Percentiles rank a stretch among this genome's conserved stretches.
Conservation (phyloP, 2,888 invertebrate genomes). For the Rhagium mordax region DNA sequence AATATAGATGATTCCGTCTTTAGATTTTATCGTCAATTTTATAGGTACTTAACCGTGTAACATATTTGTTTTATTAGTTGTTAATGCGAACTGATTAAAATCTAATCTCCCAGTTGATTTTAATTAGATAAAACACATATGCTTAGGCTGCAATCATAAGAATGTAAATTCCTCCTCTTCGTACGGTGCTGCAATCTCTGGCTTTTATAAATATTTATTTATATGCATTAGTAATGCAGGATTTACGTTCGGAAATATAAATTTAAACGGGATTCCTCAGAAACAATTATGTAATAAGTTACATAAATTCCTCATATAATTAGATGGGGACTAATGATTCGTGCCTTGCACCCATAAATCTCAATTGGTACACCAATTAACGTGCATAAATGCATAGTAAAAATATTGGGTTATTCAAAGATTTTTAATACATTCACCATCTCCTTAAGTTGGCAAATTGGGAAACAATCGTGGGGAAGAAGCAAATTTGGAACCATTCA, state of each 20-base stretch:
- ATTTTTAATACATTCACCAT: no score
- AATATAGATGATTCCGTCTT: background rate
- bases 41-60: background rate
- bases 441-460: no score
- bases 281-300: background rate
- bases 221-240: background rate
- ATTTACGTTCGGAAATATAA: background rate
- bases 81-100: background rate
- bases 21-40: background rate
- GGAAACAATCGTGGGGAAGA: no score
- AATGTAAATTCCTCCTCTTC: background rate
- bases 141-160: background rate
- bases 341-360: slow-evolving; percentile 43
- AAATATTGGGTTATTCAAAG: slow-evolving; percentile 18
- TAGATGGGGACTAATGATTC: slow-evolving; percentile 26
- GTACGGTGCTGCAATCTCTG: background rate
- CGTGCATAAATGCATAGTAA: slow-evolving; percentile 42
- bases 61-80: background rate
- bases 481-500: no score
- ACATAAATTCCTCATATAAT: slow-evolving; percentile 6
- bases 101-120: background rate
- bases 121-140: background rate
- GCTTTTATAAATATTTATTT: background rate
- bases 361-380: slow-evolving; percentile 41
- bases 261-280: background rate